Percentiles rank a stretch among this genome's conserved stretches.
These are phyloP conservation scores for Sympetrum striolatum DNA, from an alignment of 2,888 invertebrate genomes.

Conservation along the genomic window DNA sequence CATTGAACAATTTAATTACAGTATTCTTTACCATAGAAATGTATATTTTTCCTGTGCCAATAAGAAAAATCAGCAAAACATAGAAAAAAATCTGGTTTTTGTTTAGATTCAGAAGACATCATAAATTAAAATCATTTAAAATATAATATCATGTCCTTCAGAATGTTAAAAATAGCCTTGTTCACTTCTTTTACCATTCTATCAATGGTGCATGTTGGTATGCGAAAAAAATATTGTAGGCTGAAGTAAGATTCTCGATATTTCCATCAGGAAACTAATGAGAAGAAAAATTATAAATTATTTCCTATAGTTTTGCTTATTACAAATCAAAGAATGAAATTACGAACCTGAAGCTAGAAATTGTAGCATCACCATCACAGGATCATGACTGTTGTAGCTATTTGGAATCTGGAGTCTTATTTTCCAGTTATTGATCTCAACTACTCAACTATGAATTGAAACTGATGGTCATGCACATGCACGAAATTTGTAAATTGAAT, in stretches of 20 bases:
- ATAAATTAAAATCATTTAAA: conserved; percentile 47
- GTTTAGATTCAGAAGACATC: not conserved
- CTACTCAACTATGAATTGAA: not conserved
- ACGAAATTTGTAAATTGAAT: not conserved
- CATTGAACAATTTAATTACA: too few relatives aligned
- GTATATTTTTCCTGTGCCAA: too few relatives aligned
- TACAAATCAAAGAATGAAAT: too few relatives aligned
- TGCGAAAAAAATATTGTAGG: conserved; percentile 42
- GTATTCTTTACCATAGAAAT: too few relatives aligned
- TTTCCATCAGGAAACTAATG: too few relatives aligned
- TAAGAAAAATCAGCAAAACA: too few relatives aligned
- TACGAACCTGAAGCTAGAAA: too few relatives aligned
- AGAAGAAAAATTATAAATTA: too few relatives aligned
- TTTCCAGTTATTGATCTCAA: not conserved
- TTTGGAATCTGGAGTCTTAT: not conserved
- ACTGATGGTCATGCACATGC: too few relatives aligned
- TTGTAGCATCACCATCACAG: not conserved
- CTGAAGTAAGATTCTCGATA: too few relatives aligned
- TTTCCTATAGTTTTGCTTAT: too few relatives aligned
- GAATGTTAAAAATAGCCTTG: conserved; percentile 44
- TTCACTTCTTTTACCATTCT: conserved; percentile 46
- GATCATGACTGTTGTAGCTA: not conserved
- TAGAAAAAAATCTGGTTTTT: not conserved
- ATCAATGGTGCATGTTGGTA: conserved; percentile 47
- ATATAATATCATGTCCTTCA: conserved; percentile 47